Evolutionary conservation across 1,140 invertebrate genomes (phyloP), one percentile per base, ranked within the genome.

Genomic region (Vanessa atalanta): DNA sequence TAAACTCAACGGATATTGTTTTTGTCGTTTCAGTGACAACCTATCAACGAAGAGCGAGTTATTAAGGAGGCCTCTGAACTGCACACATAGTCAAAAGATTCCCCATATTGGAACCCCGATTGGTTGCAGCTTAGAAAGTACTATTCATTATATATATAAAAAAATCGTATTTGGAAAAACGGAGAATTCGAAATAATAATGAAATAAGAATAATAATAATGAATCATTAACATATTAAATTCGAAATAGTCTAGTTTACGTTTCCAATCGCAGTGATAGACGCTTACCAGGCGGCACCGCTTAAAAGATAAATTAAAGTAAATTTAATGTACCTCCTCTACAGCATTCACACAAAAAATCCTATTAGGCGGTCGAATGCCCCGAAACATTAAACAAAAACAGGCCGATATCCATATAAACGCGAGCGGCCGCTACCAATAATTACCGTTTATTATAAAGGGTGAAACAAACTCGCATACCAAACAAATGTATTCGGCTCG

Each of bases 361-460:
- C 83, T 88, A 89, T 90, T 90, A 89, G 83, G 48, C 83, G 84
- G 67, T 72, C 77, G 82, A 86, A 81, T 65, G 83, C 81, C 71
- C 72, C 81, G 84, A 80, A 88, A 88, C 78, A 84, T 84, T 80
- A 86, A 79, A 88, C 81, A 87, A 87, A 86, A 84, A 84, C 79
- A 16, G 65, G 53, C 66, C 72, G 48, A 77, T 79, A 55, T 63
- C 69, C 68, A 74, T 73, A 63, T 69, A 77, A 72, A 76, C 37
- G 69, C 50, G 61, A 69, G 48, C 73, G 66, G 51, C 65, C 75
- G 79, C 85, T 88, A 88, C 82, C 86, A 86, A 87, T 89, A 89
- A 90, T 87, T 87, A 89, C 80, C 80, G 83, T 82, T 82, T 78
- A 86, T 85, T 84, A 86, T 81, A 88, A 85, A 89, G 88, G 87